These are phyloP conservation scores for Biston stratarius DNA, from an alignment of 2,888 invertebrate genomes.

Conservation along the genomic window DNA sequence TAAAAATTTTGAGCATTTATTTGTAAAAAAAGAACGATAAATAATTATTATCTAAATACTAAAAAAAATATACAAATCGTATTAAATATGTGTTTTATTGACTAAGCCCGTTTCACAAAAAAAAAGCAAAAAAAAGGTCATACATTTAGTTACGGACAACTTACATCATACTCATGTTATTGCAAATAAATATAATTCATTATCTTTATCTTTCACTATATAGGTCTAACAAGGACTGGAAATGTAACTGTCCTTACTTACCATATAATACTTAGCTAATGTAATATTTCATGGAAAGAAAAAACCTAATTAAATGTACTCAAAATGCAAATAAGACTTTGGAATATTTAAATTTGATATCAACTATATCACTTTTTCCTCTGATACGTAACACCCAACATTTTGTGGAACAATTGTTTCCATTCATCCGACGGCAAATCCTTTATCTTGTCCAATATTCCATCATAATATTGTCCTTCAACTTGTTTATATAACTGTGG, in stretches of 20 bases:
- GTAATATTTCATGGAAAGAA: no score
- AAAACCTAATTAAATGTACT: no score
- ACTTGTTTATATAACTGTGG: slow-evolving; percentile 90
- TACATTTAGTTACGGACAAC: no score
- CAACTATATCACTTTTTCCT: slow-evolving; percentile 49
- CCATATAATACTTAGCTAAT: no score
- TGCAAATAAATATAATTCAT: no score
- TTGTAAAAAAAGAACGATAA: slow-evolving; percentile 6
- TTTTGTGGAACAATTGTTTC: slow-evolving; percentile 90
- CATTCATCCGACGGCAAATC: slow-evolving; percentile 61
- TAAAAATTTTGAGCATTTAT: slow-evolving; percentile 12
- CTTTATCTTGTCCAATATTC: slow-evolving; percentile 78
- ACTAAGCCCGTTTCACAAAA: no score
- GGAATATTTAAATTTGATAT: no score
- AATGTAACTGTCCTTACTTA: no score
- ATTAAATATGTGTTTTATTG: background rate
- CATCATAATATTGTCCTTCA: slow-evolving; percentile 90
- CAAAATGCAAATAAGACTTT: background rate
- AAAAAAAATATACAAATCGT: slow-evolving; percentile 10
- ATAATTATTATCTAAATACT: slow-evolving; percentile 2
- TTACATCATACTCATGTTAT: no score
- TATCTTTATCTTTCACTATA: no score
- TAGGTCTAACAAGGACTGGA: no score
- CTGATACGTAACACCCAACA: slow-evolving; percentile 90
- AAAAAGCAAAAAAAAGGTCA: no score